Conservation (phyloP, 1,140 invertebrate genomes). For the Dendroctonus ponderosae region DNA sequence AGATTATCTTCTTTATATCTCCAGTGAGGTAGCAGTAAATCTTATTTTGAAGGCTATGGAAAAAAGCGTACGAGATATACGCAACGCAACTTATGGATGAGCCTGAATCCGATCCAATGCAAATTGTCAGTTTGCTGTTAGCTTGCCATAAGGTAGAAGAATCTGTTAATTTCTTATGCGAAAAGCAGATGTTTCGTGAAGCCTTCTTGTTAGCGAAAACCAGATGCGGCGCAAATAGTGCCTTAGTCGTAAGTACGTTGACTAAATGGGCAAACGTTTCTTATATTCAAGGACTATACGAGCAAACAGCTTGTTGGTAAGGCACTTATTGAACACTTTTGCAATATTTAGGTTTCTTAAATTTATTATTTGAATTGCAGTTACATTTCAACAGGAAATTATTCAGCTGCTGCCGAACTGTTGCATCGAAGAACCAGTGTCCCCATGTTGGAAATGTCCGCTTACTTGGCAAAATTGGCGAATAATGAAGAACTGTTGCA, state of each 20-base stretch:
- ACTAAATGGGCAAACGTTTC: slow-evolving; percentile 55
- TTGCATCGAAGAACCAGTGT: slow-evolving; percentile 41
- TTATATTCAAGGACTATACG: slow-evolving; percentile 53
- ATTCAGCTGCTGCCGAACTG: slow-evolving; percentile 43
- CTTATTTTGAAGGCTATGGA: slow-evolving; percentile 44
- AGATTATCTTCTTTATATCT: neutral
- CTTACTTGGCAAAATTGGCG: slow-evolving; percentile 40
- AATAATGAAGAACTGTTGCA: slow-evolving; percentile 40
- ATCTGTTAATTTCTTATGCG: slow-evolving; percentile 59
- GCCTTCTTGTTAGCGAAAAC: slow-evolving; percentile 61
- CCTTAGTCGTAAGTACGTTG: slow-evolving; percentile 54
- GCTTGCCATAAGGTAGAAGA: slow-evolving; percentile 61
- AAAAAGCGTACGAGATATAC: slow-evolving; percentile 59
- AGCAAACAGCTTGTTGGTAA: slow-evolving; percentile 64
- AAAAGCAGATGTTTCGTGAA: slow-evolving; percentile 59
- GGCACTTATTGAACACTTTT: slow-evolving; percentile 2
- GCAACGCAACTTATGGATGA: slow-evolving; percentile 60
- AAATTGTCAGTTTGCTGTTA: slow-evolving; percentile 63
- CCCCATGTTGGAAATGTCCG: slow-evolving; percentile 41
- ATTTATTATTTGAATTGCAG: slow-evolving; percentile 36
- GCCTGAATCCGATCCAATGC: slow-evolving; percentile 53
- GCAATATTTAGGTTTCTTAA: neutral
- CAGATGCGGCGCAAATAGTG: slow-evolving; percentile 56
- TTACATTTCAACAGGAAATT: slow-evolving; percentile 41
- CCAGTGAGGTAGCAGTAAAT: neutral